phyloP scores from a whole-genome alignment of 2,113 vertebrate species.

The Gambusia holbrooki region DNA sequence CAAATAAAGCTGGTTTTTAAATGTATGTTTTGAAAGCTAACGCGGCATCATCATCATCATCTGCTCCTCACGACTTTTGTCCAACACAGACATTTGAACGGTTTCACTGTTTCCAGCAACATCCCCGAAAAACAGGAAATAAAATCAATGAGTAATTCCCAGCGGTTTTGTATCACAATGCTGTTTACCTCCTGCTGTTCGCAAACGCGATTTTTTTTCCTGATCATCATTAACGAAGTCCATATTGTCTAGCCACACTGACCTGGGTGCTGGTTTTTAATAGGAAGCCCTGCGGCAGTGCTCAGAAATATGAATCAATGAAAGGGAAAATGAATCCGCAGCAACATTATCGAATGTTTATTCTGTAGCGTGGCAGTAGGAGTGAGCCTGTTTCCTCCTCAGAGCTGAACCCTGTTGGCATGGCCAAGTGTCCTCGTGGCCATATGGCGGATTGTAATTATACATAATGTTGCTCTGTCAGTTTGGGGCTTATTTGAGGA shows the following conservation, averaged over 20 bases:
- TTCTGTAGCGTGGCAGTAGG: constrained; percentile 35
- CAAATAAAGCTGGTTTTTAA: too few species aligned
- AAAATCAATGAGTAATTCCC: constrained; percentile 69
- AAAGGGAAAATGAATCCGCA: constrained; percentile 51
- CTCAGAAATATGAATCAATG: constrained; percentile 62
- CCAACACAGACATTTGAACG: neutral
- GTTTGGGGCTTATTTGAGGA: constrained; percentile 33
- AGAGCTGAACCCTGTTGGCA: constrained; percentile 52
- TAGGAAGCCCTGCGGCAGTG: constrained; percentile 50
- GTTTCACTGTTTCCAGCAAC: constrained; percentile 62
- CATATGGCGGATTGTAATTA: constrained; percentile 72
- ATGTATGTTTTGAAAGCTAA: too few species aligned
- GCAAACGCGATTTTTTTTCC: constrained; percentile 39
- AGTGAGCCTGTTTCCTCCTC: constrained; percentile 38
- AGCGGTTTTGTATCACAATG: constrained; percentile 67
- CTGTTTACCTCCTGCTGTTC: constrained; percentile 61
- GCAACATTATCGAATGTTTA: constrained; percentile 52
- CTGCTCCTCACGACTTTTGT: too few species aligned
- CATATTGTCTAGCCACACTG: constrained; percentile 52
- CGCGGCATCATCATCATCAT: too few species aligned
- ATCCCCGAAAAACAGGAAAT: constrained; percentile 50
- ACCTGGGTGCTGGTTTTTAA: constrained; percentile 51
- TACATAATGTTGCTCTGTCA: constrained; percentile 54
- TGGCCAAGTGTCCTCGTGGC: constrained; percentile 58
- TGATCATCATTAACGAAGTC: constrained; percentile 61